Conservation (phyloP, 2,113 vertebrate genomes). For the Eulacestoma nigropectus region DNA sequence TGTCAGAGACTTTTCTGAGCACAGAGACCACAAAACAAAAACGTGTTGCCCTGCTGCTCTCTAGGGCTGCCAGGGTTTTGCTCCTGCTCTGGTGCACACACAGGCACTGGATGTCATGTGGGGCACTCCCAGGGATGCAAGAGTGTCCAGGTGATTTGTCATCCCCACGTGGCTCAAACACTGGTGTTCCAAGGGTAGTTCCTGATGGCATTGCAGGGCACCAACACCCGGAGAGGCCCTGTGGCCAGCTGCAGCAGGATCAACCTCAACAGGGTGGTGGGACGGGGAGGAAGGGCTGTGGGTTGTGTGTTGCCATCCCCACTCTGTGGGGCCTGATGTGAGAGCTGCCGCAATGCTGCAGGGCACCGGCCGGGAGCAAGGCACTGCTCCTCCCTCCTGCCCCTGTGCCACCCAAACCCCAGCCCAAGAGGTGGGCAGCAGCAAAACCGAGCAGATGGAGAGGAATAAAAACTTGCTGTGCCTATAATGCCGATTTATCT, state of each 20-base stretch:
- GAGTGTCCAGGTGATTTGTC: neutral
- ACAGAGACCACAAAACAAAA: neutral
- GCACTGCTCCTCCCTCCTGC: neutral
- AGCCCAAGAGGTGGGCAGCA: rapidly evolving
- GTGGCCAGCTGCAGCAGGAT: neutral
- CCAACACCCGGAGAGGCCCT: too few relatives aligned
- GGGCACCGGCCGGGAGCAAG: rapidly evolving
- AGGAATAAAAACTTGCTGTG: neutral
- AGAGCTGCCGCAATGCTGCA: neutral
- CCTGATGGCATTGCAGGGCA: neutral
- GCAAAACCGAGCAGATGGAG: neutral
- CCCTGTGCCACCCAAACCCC: neutral
- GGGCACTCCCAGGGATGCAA: neutral
- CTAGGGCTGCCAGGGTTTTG: neutral
- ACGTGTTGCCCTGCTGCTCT: neutral
- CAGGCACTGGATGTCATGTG: rapidly evolving
- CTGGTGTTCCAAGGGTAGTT: neutral
- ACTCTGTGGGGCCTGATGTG: neutral
- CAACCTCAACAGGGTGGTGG: neutral
- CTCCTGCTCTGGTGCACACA: neutral
- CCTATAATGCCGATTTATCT: neutral
- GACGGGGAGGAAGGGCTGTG: rapidly evolving
- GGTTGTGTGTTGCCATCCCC: rapidly evolving
- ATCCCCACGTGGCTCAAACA: rapidly evolving
- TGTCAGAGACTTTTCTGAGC: slow-evolving; percentile 6